Conservation (phyloP, 2,113 vertebrate species). For the Lepus americanus region DNA sequence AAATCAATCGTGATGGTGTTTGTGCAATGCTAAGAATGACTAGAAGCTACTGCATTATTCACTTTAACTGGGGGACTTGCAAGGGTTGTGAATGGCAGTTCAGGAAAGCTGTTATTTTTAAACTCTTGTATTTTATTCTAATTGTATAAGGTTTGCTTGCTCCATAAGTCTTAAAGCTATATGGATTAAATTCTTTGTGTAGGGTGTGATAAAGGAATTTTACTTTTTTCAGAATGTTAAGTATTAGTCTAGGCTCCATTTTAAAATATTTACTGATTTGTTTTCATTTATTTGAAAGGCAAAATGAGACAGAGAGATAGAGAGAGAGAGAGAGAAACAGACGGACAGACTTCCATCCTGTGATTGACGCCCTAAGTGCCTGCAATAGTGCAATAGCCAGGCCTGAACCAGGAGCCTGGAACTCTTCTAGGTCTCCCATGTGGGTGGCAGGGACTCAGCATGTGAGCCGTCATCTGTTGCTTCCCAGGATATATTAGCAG, state of each 20-base stretch:
- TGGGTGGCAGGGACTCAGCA: too few species aligned
- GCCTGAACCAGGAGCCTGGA: too few species aligned
- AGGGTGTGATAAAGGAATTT: neutral
- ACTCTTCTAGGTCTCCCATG: too few species aligned
- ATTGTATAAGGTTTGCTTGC: neutral
- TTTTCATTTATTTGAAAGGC: too few species aligned
- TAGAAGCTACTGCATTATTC: neutral
- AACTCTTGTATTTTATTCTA: neutral
- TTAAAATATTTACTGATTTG: too few species aligned
- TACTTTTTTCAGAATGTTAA: neutral
- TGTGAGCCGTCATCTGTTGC: too few species aligned
- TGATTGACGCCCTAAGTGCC: too few species aligned
- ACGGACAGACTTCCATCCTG: too few species aligned
- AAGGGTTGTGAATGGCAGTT: neutral
- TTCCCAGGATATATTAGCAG: too few species aligned
- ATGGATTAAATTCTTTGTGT: neutral
- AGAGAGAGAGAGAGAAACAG: too few species aligned
- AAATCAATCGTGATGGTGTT: neutral
- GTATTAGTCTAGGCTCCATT: neutral
- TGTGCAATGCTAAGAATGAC: neutral
- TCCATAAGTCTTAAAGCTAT: neutral
- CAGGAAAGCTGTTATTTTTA: neutral
- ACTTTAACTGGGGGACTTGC: neutral
- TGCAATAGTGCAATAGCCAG: too few species aligned
- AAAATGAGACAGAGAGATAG: too few species aligned